Base-by-base conservation (phyloP, 2,888 invertebrate species). In the Hydropsyche betteni region DNA sequence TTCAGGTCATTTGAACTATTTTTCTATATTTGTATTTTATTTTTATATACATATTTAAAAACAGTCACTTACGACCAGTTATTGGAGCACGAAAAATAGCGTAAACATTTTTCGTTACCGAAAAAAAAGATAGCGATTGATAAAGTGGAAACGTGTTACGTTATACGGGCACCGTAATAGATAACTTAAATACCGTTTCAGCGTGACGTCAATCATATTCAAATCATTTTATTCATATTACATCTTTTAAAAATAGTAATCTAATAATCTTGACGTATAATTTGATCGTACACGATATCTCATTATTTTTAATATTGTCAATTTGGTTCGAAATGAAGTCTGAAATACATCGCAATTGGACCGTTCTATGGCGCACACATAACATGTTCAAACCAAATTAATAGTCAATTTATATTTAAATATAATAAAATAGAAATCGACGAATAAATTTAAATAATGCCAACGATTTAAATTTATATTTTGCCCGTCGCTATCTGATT, bases 21-120 rank as follows among this genome's bases (percentile, higher is more conserved):
- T 44, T 8, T 2, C 6, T 44, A 44, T 44, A 44, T 8, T 8
- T 10, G 10, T 10, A 16, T 55, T 55, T 55, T 10, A 16, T 55
- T 55, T 55, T 55, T 55, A 2, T 12, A 14, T 14, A 55, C 6
- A 64, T 64, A 34, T 64, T 64, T 12, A 24, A 58, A 58, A 58
- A 58, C 8, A 24, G 58, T 58, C 58, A 58, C 58, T 58, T 53
- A 50, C 12, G 52, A 10, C 5, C 16, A 5, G 53, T 72, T 72
- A 72, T 72, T 72, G 72, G 72, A 72, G 72, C 72, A 58, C 24
- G 58, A 72, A 72, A 72, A 72, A 72, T 58, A 72, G 72, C 72
- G 58, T 72, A 72, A 72, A 72, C 58, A 58, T 36, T 53, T 70
- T 70, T 70, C 70, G 70, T 52, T 70, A 72, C 33, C 64, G 53